Evolutionary conservation across 1,140 invertebrate genomes (phyloP).

Genomic region (Lepidurus packardi): DNA sequence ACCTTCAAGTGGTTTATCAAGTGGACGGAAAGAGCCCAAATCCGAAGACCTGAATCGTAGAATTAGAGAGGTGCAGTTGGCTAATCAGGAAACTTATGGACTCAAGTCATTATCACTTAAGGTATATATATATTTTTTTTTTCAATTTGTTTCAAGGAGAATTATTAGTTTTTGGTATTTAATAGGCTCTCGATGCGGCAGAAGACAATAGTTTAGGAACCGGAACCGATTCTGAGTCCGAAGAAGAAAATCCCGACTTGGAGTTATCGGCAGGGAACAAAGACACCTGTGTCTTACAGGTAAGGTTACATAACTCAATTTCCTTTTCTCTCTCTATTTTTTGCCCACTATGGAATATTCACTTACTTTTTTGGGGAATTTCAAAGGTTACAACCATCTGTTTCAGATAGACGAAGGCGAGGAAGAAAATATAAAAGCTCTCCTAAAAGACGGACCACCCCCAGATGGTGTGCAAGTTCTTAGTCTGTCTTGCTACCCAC

Average conservation of each 20-base stretch:
- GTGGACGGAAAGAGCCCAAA: slow-evolving; percentile 31
- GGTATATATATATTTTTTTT: not conserved
- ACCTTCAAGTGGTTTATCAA: slow-evolving; percentile 34
- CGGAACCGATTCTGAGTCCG: slow-evolving; percentile 57
- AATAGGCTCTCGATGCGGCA: slow-evolving; percentile 22
- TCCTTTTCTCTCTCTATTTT: not conserved
- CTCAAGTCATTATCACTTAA: slow-evolving; percentile 47
- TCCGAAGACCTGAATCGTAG: slow-evolving; percentile 49
- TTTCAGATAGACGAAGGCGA: slow-evolving; percentile 74
- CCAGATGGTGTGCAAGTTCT: slow-evolving; percentile 75
- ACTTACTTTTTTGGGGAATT: not conserved
- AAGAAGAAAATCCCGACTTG: slow-evolving; percentile 61
- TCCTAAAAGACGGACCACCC: slow-evolving; percentile 68
- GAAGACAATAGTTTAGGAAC: slow-evolving; percentile 26
- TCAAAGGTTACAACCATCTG: not conserved
- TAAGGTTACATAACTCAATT: slow-evolving; percentile 41
- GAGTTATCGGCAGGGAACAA: slow-evolving; percentile 72
- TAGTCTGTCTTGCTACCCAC: slow-evolving; percentile 74
- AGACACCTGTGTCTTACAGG: slow-evolving; percentile 75
- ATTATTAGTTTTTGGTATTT: not conserved
- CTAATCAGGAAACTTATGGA: slow-evolving; percentile 61
- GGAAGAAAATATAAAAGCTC: slow-evolving; percentile 70
- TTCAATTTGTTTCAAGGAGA: not conserved
- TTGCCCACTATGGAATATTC: not conserved
- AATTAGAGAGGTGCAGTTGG: slow-evolving; percentile 59